A percentile compares a stretch with the other conserved stretches of the same genome.
phyloP scores from a whole-genome alignment of 2,113 vertebrate genomes.

The Podarcis cretensis region DNA sequence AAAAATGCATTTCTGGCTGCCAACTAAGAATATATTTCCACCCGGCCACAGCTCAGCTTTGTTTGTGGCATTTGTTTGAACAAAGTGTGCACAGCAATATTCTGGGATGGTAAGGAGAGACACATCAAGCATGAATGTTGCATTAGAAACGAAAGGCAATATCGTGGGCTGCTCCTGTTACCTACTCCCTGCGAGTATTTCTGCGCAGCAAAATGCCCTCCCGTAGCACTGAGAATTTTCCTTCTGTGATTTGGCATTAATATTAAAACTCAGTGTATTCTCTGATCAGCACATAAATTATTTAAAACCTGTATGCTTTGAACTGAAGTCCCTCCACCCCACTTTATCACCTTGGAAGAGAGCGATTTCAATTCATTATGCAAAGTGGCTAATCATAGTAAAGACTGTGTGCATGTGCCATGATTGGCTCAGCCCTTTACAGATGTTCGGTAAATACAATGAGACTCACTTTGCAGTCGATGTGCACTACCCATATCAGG shows the following conservation, averaged over 20 bases:
- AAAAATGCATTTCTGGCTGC: not conserved
- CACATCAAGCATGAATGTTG: conserved; percentile 62
- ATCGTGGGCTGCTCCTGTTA: conserved; percentile 39
- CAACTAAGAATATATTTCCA: not conserved
- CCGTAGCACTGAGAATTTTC: not conserved
- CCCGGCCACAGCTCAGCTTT: not conserved
- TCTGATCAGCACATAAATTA: not conserved
- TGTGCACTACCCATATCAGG: no score
- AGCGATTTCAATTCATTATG: not conserved
- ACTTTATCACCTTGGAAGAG: not conserved
- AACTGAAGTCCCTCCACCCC: not conserved
- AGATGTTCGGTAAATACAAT: no score
- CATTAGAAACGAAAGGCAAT: conserved; percentile 61
- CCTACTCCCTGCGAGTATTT: conserved; percentile 42
- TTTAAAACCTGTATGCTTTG: not conserved
- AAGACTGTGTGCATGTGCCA: not conserved
- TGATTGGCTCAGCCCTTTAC: no score
- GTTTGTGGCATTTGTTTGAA: not conserved
- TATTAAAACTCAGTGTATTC: conserved; percentile 31
- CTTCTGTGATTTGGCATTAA: not conserved
- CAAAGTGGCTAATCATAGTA: not conserved
- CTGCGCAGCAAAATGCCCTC: conserved; percentile 38
- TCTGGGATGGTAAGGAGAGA: conserved; percentile 59
- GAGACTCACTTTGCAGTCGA: no score
- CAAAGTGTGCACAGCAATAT: not conserved